Percentiles rank a stretch among this genome's conserved stretches.
These are phyloP conservation scores for Scaptodrosophila lebanonensis DNA, from an alignment of 1,140 invertebrate genomes.

Conservation along the genomic window DNA sequence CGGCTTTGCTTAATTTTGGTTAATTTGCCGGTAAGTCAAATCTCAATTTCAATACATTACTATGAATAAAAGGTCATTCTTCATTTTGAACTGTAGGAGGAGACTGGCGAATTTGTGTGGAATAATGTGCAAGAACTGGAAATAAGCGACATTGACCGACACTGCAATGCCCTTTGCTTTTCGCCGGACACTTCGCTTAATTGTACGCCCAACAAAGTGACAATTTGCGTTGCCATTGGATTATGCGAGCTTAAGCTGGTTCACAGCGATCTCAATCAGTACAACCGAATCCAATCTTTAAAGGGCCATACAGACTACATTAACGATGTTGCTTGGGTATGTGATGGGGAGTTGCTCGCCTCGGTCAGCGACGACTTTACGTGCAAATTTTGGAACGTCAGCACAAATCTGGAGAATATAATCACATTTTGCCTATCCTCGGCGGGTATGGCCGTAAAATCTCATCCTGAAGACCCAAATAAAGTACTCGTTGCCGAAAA, in stretches of 20 bases:
- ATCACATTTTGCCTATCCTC: slow-evolving; percentile 83
- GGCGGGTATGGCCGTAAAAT: slow-evolving; percentile 83
- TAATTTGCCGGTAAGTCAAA: slow-evolving; percentile 54
- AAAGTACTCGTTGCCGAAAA: slow-evolving; percentile 88
- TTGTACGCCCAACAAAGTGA: slow-evolving; percentile 80
- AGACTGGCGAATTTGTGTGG: slow-evolving; percentile 58
- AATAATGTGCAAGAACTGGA: slow-evolving; percentile 77
- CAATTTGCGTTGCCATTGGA: slow-evolving; percentile 80
- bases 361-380: slow-evolving; percentile 88
- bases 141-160: slow-evolving; percentile 67
- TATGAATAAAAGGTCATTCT: neutral
- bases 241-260: slow-evolving; percentile 80
- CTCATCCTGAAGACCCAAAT: slow-evolving; percentile 84
- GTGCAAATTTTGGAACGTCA: slow-evolving; percentile 83
- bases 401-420: slow-evolving; percentile 79
- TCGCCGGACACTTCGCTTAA: slow-evolving; percentile 82
- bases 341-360: slow-evolving; percentile 83
- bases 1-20: slow-evolving; percentile 51
- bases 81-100: slow-evolving; percentile 40
- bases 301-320: slow-evolving; percentile 83
- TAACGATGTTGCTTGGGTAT: slow-evolving; percentile 84
- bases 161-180: slow-evolving; percentile 79
- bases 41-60: neutral
- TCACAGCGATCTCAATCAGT: slow-evolving; percentile 79
- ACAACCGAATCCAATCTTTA: slow-evolving; percentile 62